A percentile compares a stretch with the other conserved stretches of the same genome.
Conservation (phyloP, 2,113 vertebrate genomes). For the Serilophus lunatus region DNA sequence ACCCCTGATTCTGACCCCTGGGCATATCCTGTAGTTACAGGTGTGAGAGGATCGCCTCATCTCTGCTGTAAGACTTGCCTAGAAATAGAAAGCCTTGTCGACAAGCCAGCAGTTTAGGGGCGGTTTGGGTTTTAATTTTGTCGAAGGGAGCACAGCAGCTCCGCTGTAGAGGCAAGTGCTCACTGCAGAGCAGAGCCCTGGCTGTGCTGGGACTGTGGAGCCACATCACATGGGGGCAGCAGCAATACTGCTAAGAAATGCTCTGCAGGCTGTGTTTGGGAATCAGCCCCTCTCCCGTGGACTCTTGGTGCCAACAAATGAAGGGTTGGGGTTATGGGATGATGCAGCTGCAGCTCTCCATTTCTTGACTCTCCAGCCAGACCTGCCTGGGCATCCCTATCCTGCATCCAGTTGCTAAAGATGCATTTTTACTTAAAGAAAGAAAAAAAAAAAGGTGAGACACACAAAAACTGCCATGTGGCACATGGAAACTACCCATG, state of each 20-base stretch:
- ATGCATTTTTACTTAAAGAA: background rate
- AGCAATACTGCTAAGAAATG: background rate
- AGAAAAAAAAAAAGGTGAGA: background rate
- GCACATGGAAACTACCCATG: fast-evolving
- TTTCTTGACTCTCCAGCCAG: background rate
- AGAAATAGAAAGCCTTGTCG: background rate
- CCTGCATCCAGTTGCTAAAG: background rate
- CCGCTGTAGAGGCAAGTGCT: fast-evolving
- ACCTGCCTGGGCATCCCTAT: background rate
- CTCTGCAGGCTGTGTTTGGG: background rate
- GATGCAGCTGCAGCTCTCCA: background rate
- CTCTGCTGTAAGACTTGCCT: background rate
- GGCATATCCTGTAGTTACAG: background rate
- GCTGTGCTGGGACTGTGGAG: fast-evolving
- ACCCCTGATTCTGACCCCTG: background rate
- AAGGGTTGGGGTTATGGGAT: background rate
- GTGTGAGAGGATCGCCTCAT: background rate
- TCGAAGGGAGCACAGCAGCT: background rate
- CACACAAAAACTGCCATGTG: background rate
- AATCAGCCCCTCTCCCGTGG: background rate
- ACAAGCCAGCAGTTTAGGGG: background rate
- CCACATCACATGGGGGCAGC: fast-evolving
- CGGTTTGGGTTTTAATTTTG: background rate
- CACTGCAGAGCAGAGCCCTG: background rate
- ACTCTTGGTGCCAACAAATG: background rate